Evolutionary conservation across 2,888 invertebrate species (phyloP).

Genomic region (Pomacea canaliculata): DNA sequence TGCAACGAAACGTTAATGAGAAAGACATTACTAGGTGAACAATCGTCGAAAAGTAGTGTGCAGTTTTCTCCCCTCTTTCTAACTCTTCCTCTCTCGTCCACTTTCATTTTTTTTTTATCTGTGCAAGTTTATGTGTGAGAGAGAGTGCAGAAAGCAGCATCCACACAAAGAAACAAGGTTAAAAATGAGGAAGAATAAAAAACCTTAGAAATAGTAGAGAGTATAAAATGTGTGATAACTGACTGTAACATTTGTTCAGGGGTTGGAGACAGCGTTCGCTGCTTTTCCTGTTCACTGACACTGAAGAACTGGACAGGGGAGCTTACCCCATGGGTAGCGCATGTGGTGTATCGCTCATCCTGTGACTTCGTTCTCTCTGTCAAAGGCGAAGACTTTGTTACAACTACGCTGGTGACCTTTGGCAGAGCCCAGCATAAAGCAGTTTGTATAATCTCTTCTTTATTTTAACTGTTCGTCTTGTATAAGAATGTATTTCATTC

Average conservation of each 20-base stretch:
- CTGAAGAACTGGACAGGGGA: neutral
- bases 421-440: neutral
- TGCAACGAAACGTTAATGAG: too few relatives aligned
- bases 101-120: neutral
- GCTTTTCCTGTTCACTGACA: constrained; percentile 17
- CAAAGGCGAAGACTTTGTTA: constrained; percentile 14
- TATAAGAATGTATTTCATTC: too few relatives aligned
- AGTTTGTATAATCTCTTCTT: too few relatives aligned
- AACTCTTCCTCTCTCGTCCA: too few relatives aligned
- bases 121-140: neutral
- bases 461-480: too few relatives aligned
- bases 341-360: constrained; percentile 6
- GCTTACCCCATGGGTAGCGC: constrained; percentile 11
- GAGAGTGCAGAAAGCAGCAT: too few relatives aligned
- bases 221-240: neutral
- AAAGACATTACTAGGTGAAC: too few relatives aligned
- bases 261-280: constrained; percentile 8
- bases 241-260: neutral
- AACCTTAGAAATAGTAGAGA: too few relatives aligned
- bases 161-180: too few relatives aligned
- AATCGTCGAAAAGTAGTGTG: too few relatives aligned
- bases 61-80: too few relatives aligned
- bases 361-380: constrained; percentile 17
- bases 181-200: too few relatives aligned
- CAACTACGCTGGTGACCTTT: neutral